Base-by-base conservation (phyloP, 2,888 invertebrate genomes). In the Euphydryas editha region DNA sequence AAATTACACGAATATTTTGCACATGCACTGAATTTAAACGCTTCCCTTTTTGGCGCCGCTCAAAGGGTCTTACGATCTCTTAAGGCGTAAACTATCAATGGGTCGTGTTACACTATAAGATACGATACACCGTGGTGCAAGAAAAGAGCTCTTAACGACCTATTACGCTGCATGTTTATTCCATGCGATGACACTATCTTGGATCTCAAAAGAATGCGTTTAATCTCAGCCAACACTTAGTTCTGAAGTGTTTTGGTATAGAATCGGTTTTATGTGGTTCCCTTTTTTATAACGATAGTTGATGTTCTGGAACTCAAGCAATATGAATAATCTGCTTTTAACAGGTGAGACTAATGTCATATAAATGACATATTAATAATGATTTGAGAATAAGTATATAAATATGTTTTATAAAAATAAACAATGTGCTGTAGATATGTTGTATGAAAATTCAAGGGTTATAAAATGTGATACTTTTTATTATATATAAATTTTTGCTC, bases 41-140 rank as follows among this genome's bases (percentile, higher is more conserved):
- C 58, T 59, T 51, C 54, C 46, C 44, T 63, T 59, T 51, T 62
- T 47, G 47, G 36, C 36, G 62, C 44, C 39, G 44, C 62, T 70
- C 65, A 68, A 68, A 68, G 65, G 68, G 51, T 56, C 60, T 42
- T 47, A 49, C 56, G 56, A 59, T 68, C 57, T 69, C 62, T 70
- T 65, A 70, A 68, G 65, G 68, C 70, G 65, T 68, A 68, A 68
- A 68, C 66, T 72, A 63, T 72, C 70, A 72, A 65, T 69, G 67
- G 65, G 15, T 58, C 59, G 59, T 59, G 60, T 67, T 61, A 58
- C 63, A 56, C 51, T 58, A 68, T 46, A 56, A 58, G 65, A 54
- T 63, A 67, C 67, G 62, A 56, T 65, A 54, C 42, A 42, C 47
- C 20, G 20, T 66, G 67, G 62, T 63, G 54, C 20, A 66, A 68